A percentile compares a stretch with the other conserved stretches of the same genome.
Evolutionary conservation across 1,140 invertebrate genomes (phyloP).

Genomic region (Pseudomyrmex cubaensis): DNA sequence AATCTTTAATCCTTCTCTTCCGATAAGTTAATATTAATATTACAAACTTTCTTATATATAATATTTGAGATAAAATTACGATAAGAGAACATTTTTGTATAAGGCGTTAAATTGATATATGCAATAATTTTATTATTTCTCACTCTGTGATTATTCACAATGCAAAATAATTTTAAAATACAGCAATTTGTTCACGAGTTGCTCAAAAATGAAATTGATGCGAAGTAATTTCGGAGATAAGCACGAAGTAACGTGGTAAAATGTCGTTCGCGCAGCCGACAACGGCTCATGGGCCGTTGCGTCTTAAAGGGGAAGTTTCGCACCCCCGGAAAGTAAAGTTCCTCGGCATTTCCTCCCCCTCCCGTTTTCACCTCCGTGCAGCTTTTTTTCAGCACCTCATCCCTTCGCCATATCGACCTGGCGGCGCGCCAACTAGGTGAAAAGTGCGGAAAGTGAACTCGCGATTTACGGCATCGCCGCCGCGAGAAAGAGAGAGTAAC

Average conservation of each 20-base stretch:
- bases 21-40: not conserved
- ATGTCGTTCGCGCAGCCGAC: slow-evolving; percentile 68
- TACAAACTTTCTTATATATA: not conserved
- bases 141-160: slow-evolving; percentile 22
- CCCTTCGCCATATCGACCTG: slow-evolving; percentile 71
- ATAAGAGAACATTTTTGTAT: not conserved
- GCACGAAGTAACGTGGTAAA: slow-evolving; percentile 68
- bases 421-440: slow-evolving; percentile 84
- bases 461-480: slow-evolving; percentile 78
- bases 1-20: not conserved
- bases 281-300: slow-evolving; percentile 52
- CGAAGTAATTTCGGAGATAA: slow-evolving; percentile 49
- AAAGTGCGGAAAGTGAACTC: slow-evolving; percentile 84
- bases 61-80: not conserved
- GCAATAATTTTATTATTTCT: not conserved
- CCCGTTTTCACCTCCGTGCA: slow-evolving; percentile 23
- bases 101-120: slow-evolving; percentile 8
- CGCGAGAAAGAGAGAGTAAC: slow-evolving; percentile 57
- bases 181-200: slow-evolving; percentile 43
- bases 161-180: slow-evolving; percentile 41
- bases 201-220: slow-evolving; percentile 37
- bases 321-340: slow-evolving; percentile 79
- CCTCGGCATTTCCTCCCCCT: slow-evolving; percentile 64
- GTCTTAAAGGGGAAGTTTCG: slow-evolving; percentile 85
- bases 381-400: slow-evolving; percentile 58